Conservation (phyloP, 2,113 vertebrate genomes). For the Pseudorasbora parva region DNA sequence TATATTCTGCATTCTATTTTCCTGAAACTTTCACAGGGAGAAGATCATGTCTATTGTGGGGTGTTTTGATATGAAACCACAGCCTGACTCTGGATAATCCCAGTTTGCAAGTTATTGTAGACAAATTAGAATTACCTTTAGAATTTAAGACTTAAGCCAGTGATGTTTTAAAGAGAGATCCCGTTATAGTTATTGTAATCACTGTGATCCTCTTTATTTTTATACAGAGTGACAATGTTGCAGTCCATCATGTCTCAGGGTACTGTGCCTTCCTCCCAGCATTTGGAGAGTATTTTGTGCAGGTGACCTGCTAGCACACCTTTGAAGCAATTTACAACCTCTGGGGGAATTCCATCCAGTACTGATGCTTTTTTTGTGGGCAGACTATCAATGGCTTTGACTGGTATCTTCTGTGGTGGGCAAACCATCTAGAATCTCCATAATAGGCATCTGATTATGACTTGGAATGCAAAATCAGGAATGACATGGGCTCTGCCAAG, state of each 20-base stretch:
- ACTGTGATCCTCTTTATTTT: not conserved
- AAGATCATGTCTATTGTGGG: not conserved
- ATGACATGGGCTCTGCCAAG: too few relatives aligned
- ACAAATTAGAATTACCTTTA: too few relatives aligned
- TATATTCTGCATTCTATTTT: not conserved
- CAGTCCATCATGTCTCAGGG: not conserved
- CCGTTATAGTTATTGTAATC: not conserved
- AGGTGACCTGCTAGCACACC: not conserved
- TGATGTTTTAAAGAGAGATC: not conserved
- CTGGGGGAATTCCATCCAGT: too few relatives aligned
- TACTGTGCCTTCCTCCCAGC: not conserved
- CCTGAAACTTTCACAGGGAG: not conserved
- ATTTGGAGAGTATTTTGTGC: not conserved
- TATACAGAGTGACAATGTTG: not conserved
- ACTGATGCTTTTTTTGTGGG: not conserved
- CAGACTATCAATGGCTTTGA: not conserved
- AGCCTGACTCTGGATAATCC: not conserved
- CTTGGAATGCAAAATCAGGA: not conserved
- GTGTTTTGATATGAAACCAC: not conserved
- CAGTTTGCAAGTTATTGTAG: too few relatives aligned
- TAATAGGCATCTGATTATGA: not conserved
- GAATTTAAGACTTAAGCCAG: not conserved
- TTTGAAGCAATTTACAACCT: not conserved
- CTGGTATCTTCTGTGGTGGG: not conserved
- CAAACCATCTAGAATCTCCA: not conserved